Evolutionary conservation across 2,797 vertebrate genomes (phyloP).

Genomic region (Chaunax sp.): DNA sequence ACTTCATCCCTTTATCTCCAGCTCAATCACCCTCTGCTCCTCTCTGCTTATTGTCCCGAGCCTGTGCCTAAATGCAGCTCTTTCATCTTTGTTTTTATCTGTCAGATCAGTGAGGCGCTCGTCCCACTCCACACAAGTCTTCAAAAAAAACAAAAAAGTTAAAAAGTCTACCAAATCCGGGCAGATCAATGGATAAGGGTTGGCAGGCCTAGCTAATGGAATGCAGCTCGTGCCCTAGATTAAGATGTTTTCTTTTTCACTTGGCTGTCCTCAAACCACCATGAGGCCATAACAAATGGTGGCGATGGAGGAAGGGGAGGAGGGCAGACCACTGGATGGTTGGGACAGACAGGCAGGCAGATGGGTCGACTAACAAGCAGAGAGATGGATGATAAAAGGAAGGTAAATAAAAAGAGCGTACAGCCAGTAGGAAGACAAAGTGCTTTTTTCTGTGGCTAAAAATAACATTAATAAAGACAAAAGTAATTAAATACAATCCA

Average conservation of each 20-base stretch:
- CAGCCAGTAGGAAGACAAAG: conserved; percentile 5
- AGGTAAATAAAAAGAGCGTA: conserved; percentile 11
- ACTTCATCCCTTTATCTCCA: conserved; percentile 72
- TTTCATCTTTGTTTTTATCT: conserved; percentile 83
- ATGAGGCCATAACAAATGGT: conserved; percentile 43
- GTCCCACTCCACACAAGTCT: conserved; percentile 72
- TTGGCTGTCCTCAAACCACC: conserved; percentile 65
- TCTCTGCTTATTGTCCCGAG: conserved; percentile 72
- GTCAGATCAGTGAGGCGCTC: conserved; percentile 75
- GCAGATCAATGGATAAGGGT: conserved; percentile 81
- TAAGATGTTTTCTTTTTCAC: conserved; percentile 73
- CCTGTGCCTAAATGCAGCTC: conserved; percentile 74
- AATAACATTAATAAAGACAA: neutral
- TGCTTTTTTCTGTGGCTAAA: neutral
- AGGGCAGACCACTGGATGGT: conserved; percentile 14
- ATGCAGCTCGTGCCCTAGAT: conserved; percentile 81
- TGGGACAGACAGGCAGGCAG: conserved; percentile 32
- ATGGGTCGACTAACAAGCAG: conserved; percentile 38
- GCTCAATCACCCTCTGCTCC: conserved; percentile 52
- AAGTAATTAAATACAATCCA: too few species aligned
- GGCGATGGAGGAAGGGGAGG: neutral
- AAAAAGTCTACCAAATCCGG: conserved; percentile 77
- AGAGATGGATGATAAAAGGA: too few species aligned
- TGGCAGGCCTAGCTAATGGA: conserved; percentile 82
- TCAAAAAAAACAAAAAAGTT: conserved; percentile 82